These are phyloP conservation scores for Xiphophorus maculatus DNA, from an alignment of 2,113 vertebrate genomes.

Conservation along the genomic window DNA sequence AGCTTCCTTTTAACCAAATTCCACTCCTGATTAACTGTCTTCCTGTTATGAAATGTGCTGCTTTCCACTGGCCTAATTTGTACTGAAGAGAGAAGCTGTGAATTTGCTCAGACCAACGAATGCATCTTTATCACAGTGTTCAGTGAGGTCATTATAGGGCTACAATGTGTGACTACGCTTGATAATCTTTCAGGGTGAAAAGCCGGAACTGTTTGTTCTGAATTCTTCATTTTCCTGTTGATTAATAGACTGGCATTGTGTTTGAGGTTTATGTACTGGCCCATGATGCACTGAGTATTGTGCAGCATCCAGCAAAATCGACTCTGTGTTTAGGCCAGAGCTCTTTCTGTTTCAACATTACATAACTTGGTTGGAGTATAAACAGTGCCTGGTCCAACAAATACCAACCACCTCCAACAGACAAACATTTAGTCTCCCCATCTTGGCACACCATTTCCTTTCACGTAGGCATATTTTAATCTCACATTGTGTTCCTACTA, in stretches of 20 bases:
- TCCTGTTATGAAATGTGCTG: slow-evolving; percentile 39
- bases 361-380: slow-evolving; percentile 55
- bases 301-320: slow-evolving; percentile 38
- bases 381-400: slow-evolving; percentile 43
- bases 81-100: slow-evolving; percentile 9
- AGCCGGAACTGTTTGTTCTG: slow-evolving; percentile 51
- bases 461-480: background rate
- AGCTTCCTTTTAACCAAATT: slow-evolving; percentile 24
- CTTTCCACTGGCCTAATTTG: slow-evolving; percentile 27
- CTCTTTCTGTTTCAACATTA: slow-evolving; percentile 50
- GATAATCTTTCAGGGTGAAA: slow-evolving; percentile 47
- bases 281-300: slow-evolving; percentile 55
- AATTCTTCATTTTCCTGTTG: slow-evolving; percentile 51
- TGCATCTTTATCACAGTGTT: slow-evolving; percentile 11
- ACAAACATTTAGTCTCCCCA: slow-evolving; percentile 22
- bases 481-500: background rate
- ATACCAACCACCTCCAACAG: slow-evolving; percentile 16
- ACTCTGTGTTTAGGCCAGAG: slow-evolving; percentile 42
- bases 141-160: slow-evolving; percentile 34
- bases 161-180: slow-evolving; percentile 23
- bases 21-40: slow-evolving; percentile 30
- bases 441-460: slow-evolving; percentile 1
- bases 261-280: slow-evolving; percentile 33
- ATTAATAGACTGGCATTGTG: slow-evolving; percentile 56
- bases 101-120: slow-evolving; percentile 7